Percentiles rank a stretch among this genome's conserved stretches.
Evolutionary conservation across 2,888 invertebrate species (phyloP).

Genomic region (Dilophus febrilis): DNA sequence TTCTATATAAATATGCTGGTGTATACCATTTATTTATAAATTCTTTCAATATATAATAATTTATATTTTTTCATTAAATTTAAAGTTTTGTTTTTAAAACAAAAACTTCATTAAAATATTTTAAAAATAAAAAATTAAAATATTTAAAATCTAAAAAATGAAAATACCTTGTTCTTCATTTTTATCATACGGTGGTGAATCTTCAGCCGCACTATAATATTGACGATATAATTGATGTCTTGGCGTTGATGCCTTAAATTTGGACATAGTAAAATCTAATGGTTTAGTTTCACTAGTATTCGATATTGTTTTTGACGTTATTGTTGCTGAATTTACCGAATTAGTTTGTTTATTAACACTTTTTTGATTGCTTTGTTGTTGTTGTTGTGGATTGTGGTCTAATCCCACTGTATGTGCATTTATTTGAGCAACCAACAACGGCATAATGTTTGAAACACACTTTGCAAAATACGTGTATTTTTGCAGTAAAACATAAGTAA

Average conservation of each 20-base stretch:
- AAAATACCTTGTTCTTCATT: constrained; percentile 7
- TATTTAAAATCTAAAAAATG: background rate
- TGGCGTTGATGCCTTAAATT: constrained; percentile 11
- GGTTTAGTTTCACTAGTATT: constrained; percentile 11
- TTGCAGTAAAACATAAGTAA: too few relatives aligned
- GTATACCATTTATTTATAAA: background rate
- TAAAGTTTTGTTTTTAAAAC: too few relatives aligned
- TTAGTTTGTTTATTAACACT: too few relatives aligned
- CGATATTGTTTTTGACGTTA: background rate
- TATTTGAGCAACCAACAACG: constrained; percentile 13
- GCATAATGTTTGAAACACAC: constrained; percentile 11
- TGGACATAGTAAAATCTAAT: constrained; percentile 15
- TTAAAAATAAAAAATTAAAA: too few relatives aligned
- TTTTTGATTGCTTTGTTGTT: too few relatives aligned
- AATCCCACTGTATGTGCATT: constrained; percentile 11
- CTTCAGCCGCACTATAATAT: constrained; percentile 5
- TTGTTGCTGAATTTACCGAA: too few relatives aligned
- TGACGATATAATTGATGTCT: constrained; percentile 9
- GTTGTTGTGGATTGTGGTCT: constrained; percentile 7
- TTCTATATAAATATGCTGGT: background rate
- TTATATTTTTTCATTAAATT: too few relatives aligned
- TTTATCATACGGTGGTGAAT: constrained; percentile 8
- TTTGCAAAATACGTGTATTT: background rate
- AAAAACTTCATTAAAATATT: too few relatives aligned
- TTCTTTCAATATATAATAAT: too few relatives aligned